Evolutionary conservation across 2,113 vertebrate genomes (phyloP).

Genomic region (Arenaria interpres): DNA sequence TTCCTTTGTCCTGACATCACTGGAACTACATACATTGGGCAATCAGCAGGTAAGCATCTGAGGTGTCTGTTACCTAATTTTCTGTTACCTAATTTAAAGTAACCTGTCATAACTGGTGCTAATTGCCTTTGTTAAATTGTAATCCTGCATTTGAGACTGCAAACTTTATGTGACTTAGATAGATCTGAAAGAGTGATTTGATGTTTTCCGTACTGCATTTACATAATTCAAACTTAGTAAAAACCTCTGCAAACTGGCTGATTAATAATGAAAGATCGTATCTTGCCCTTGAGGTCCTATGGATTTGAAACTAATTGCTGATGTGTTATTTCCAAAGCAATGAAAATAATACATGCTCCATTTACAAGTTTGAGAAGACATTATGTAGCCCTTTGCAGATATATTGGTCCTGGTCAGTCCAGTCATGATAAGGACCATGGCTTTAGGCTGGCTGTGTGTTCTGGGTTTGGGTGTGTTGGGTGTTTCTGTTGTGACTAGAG

Average conservation of each 20-base stretch:
- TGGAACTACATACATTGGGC: constrained; percentile 90
- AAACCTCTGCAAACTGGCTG: background rate
- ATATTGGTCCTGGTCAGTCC: background rate
- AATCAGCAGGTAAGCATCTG: constrained; percentile 85
- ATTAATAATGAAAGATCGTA: background rate
- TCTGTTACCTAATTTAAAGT: background rate
- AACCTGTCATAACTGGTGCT: background rate
- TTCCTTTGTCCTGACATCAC: constrained; percentile 89
- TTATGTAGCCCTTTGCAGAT: background rate
- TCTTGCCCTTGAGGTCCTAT: background rate
- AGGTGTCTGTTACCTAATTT: background rate
- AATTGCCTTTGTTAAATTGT: background rate
- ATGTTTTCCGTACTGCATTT: background rate
- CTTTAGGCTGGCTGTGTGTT: background rate
- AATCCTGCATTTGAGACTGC: background rate
- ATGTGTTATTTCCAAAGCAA: background rate
- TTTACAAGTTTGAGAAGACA: background rate
- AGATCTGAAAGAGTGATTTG: background rate
- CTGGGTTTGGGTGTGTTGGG: background rate
- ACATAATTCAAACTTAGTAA: background rate
- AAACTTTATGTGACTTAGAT: background rate
- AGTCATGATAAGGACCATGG: background rate
- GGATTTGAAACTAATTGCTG: background rate
- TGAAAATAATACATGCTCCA: background rate
- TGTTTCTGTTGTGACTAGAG: background rate